phyloP scores from a whole-genome alignment of 1,140 invertebrate species.

The Vanessa tameamea region DNA sequence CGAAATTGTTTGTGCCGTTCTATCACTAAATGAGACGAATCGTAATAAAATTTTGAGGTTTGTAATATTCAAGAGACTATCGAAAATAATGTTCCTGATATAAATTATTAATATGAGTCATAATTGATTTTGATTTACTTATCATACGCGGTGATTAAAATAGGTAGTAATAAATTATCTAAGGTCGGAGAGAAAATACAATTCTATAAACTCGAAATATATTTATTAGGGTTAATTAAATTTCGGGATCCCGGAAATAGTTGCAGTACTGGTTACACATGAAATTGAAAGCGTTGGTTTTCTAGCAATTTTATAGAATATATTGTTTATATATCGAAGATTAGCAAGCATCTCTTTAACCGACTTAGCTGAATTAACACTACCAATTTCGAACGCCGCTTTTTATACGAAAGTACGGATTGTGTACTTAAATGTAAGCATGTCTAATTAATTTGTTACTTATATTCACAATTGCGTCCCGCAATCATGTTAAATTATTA shows the following conservation, averaged over 20 bases:
- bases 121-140: not conserved
- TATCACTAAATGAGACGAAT: constrained; percentile 5
- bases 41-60: constrained; percentile 8
- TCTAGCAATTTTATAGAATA: too few relatives aligned
- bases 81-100: constrained; percentile 19
- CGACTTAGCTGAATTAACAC: too few relatives aligned
- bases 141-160: not conserved
- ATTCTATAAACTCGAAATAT: too few relatives aligned
- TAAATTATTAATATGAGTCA: constrained; percentile 3
- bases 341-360: too few relatives aligned
- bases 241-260: too few relatives aligned
- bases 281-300: too few relatives aligned
- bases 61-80: constrained; percentile 17
- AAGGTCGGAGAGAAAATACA: too few relatives aligned
- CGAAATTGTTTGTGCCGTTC: constrained; percentile 18
- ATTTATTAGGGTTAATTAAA: too few relatives aligned
- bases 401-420: constrained; percentile 43
- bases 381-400: not conserved
- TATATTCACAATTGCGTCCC: constrained; percentile 14
- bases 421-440: constrained; percentile 51
- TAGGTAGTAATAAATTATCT: not conserved
- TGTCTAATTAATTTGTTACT: constrained; percentile 23
- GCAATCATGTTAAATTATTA: constrained; percentile 26
- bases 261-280: too few relatives aligned
- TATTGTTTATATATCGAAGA: too few relatives aligned